Percentiles rank a stretch among this genome's conserved stretches.
phyloP scores from a whole-genome alignment of 1,140 invertebrate genomes.

The Procambarus virginalis region DNA sequence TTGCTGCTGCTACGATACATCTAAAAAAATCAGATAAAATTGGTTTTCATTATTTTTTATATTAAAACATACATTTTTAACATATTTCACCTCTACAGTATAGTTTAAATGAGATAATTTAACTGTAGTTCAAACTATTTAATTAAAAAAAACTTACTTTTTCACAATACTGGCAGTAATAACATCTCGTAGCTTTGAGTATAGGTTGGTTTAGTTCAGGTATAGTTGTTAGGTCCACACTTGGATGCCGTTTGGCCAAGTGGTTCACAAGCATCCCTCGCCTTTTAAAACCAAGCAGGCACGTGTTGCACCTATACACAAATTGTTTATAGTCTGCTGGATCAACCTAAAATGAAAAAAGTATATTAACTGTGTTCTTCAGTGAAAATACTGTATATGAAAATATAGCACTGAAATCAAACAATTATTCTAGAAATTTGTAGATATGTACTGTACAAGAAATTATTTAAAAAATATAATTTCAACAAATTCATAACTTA shows the following conservation, averaged over 20 bases:
- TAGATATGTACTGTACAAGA: too few relatives aligned
- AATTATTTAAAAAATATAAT: too few relatives aligned
- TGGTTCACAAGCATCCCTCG: constrained; percentile 91
- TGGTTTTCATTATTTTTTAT: too few relatives aligned
- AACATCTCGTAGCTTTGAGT: constrained; percentile 85
- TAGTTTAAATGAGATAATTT: background rate
- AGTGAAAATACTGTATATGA: too few relatives aligned
- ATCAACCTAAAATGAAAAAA: constrained; percentile 75
- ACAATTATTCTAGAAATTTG: too few relatives aligned
- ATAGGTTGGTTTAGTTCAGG: constrained; percentile 90
- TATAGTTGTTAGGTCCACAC: constrained; percentile 82
- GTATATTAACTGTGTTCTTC: background rate
- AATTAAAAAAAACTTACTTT: constrained; percentile 76
- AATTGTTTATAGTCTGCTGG: constrained; percentile 85
- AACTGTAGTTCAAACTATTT: background rate
- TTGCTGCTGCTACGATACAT: constrained; percentile 91
- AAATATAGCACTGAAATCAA: too few relatives aligned
- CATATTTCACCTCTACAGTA: too few relatives aligned
- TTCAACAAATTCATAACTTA: too few relatives aligned
- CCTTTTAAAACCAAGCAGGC: constrained; percentile 87
- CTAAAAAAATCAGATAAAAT: constrained; percentile 71
- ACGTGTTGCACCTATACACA: constrained; percentile 87
- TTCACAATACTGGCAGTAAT: constrained; percentile 90
- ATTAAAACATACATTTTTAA: too few relatives aligned
- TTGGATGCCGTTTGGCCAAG: constrained; percentile 88